Evolutionary conservation across 2,888 invertebrate species (phyloP).

Genomic region (Schizaphis graminum): DNA sequence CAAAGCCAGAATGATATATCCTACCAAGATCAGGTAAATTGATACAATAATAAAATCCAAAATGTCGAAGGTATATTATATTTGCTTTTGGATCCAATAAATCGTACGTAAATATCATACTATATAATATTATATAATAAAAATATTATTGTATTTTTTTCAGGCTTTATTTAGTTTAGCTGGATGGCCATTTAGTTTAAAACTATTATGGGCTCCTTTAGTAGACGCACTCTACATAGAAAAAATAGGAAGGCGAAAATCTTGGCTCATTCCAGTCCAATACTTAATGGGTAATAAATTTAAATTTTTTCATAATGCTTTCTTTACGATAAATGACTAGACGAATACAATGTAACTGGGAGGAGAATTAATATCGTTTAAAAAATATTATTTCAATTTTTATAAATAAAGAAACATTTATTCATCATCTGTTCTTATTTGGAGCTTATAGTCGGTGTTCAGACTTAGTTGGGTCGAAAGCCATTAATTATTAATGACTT

Average conservation of each 20-base stretch:
- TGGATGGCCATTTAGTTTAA: slow-evolving; percentile 37
- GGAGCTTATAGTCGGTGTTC: background rate
- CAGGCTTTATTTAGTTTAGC: slow-evolving; percentile 53
- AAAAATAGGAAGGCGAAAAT: slow-evolving; percentile 53
- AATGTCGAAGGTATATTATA: background rate
- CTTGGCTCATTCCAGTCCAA: slow-evolving; percentile 55
- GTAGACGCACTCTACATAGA: slow-evolving; percentile 47
- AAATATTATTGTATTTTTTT: background rate
- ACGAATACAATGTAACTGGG: background rate
- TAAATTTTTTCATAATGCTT: background rate
- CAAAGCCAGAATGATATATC: slow-evolving; percentile 54
- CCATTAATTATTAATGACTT: background rate
- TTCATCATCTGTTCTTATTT: background rate
- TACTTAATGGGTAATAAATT: slow-evolving; percentile 40
- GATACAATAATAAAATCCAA: background rate
- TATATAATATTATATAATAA: background rate
- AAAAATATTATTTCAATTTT: background rate
- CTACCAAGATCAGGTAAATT: slow-evolving; percentile 61
- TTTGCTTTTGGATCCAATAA: background rate
- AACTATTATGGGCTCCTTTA: slow-evolving; percentile 57
- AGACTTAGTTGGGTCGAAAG: background rate
- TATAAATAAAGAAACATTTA: background rate
- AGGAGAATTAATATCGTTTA: background rate
- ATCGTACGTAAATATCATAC: background rate
- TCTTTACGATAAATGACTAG: background rate